Base-by-base conservation (phyloP, 2,797 vertebrate species). In the Serranus cabrilla region DNA sequence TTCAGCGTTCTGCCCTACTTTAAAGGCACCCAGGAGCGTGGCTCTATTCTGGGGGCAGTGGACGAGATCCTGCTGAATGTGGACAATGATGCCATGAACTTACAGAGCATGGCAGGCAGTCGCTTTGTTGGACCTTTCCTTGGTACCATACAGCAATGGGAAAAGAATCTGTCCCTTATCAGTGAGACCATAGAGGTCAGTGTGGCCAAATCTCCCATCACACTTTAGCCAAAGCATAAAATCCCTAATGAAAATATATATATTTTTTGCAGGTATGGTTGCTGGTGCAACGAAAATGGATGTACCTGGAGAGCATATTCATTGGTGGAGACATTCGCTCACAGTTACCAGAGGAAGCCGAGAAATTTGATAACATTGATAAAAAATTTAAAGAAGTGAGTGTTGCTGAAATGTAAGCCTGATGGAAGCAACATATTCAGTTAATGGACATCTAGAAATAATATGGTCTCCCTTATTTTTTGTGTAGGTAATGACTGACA, bases 291-390 rank as follows among this genome's bases (percentile, higher is more conserved):
- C 93, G 97, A 7, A 99, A 99, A 91, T 99, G 98, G 98, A 98
- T 99, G 96, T 99, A 99, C 81, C 89, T 99, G 57, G 98, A 99
- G 85, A 99, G 96, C 89, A 99, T 99, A 76, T 99, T 99, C 84
- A 96, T 97, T 9, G 94, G 96, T n/a, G 97, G 95, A 56, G 98
- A 99, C 81, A 98, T 99, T 89, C 85, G 96, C 68, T 95, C 95
- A 1, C 98, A 99, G 71, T 94, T 99, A 78, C 96, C 97, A 0
- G 96, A 98, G 2, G 98, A 99, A 92, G 98, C 97, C 0, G 96
- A 97, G 85, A 97, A 97, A 80, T 99, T 99, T 88, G 97, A 99
- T 76, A 92, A 91, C 39, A 95, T 98, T 27, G 96, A 99, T 77
- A 94, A 88, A 71, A 84, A 91, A 56, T 98, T 99, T 86, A 98